phyloP scores from a whole-genome alignment of 2,888 invertebrate species.

The Diaprepes abbreviatus region DNA sequence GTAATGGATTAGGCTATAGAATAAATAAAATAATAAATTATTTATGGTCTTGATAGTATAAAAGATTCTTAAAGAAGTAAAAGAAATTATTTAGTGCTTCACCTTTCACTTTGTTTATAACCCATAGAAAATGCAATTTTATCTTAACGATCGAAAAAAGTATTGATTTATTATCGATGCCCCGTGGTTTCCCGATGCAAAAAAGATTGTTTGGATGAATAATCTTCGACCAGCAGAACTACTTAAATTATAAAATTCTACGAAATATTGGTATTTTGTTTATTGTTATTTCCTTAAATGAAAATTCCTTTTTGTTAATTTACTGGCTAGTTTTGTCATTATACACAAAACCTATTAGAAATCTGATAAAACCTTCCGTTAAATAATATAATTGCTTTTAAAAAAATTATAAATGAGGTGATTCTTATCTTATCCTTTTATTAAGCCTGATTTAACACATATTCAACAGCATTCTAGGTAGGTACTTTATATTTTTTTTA shows the following conservation, averaged over 20 bases:
- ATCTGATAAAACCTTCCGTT: too few species aligned
- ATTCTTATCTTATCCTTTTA: too few species aligned
- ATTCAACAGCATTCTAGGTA: too few species aligned
- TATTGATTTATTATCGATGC: background rate
- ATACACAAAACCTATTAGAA: too few species aligned
- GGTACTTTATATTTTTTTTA: too few species aligned
- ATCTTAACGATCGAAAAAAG: background rate
- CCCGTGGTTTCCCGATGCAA: background rate
- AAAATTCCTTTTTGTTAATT: too few species aligned
- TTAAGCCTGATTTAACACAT: too few species aligned
- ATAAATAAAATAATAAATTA: background rate
- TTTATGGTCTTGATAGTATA: background rate
- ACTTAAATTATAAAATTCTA: background rate
- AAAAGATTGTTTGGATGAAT: background rate
- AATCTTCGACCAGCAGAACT: background rate
- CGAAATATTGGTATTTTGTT: too few species aligned
- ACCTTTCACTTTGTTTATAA: background rate
- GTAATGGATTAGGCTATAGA: background rate
- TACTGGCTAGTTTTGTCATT: too few species aligned
- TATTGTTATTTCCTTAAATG: too few species aligned
- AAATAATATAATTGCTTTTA: too few species aligned
- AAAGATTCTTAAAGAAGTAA: background rate
- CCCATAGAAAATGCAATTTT: background rate
- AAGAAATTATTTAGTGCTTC: background rate
- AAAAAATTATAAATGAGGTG: too few species aligned